Conservation (phyloP, 2,888 invertebrate genomes). For the Amphipyra berbera region DNA sequence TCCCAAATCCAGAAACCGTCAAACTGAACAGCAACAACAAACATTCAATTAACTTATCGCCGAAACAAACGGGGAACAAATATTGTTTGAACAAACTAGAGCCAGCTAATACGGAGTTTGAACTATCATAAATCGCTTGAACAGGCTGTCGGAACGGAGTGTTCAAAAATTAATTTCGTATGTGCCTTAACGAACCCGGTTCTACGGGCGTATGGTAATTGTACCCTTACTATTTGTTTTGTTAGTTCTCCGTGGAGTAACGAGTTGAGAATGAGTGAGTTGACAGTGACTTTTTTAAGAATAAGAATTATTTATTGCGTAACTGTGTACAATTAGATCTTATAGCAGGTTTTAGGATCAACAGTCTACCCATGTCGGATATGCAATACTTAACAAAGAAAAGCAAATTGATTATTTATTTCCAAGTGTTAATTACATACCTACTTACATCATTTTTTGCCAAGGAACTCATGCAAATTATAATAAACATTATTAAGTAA, state of each 20-base stretch:
- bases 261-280: background rate
- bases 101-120: conserved; percentile 16
- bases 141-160: conserved; percentile 14
- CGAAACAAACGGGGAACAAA: conserved; percentile 31
- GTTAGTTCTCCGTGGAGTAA: background rate
- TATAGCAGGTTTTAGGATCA: no score
- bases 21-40: conserved; percentile 13
- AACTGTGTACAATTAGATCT: no score
- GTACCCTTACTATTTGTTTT: conserved; percentile 23
- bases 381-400: no score
- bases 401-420: no score
- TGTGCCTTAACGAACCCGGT: conserved; percentile 39
- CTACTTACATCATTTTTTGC: no score
- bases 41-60: conserved; percentile 12
- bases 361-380: no score
- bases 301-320: no score
- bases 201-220: conserved; percentile 29
- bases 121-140: conserved; percentile 47
- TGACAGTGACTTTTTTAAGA: background rate
- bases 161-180: conserved; percentile 58
- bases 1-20: background rate
- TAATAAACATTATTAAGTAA: no score
- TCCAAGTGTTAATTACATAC: no score
- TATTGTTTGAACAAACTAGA: conserved; percentile 22
- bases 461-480: no score